These are phyloP conservation scores for Enteromius treurensis DNA, from an alignment of 2,797 vertebrate genomes.

Conservation along the genomic window DNA sequence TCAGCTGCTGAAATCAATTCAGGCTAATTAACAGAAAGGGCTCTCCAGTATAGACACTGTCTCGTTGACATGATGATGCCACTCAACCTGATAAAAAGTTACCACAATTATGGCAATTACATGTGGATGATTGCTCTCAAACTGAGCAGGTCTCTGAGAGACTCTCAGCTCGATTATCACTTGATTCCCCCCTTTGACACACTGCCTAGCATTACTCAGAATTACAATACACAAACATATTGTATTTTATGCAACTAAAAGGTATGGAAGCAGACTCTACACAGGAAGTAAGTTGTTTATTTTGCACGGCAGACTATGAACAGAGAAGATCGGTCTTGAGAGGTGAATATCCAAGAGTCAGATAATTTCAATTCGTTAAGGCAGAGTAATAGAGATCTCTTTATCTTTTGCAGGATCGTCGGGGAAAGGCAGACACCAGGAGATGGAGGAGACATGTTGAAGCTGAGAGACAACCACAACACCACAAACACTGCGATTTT, in stretches of 20 bases:
- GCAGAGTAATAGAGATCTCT: no score
- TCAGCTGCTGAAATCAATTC: constrained; percentile 59
- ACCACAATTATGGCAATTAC: constrained; percentile 72
- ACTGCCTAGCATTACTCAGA: constrained; percentile 48
- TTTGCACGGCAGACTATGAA: no score
- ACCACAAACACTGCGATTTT: no score
- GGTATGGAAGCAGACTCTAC: no score
- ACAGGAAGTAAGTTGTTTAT: no score
- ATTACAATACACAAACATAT: constrained; percentile 9
- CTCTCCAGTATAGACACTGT: constrained; percentile 67
- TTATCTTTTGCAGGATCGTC: no score
- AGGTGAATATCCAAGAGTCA: no score
- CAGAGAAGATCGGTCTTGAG: no score
- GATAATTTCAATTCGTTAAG: no score
- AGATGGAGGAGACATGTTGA: no score
- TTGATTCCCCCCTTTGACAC: constrained; percentile 56
- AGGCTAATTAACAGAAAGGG: constrained; percentile 66
- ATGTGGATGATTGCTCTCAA: constrained; percentile 63
- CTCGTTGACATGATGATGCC: constrained; percentile 63
- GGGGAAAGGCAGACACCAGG: no score
- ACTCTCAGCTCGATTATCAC: constrained; percentile 60
- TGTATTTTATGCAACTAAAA: neutral
- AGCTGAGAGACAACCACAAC: no score
- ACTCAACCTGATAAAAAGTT: constrained; percentile 63
- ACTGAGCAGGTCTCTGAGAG: constrained; percentile 52